phyloP scores from a whole-genome alignment of 1,140 invertebrate species.

The Heliothis virescens region DNA sequence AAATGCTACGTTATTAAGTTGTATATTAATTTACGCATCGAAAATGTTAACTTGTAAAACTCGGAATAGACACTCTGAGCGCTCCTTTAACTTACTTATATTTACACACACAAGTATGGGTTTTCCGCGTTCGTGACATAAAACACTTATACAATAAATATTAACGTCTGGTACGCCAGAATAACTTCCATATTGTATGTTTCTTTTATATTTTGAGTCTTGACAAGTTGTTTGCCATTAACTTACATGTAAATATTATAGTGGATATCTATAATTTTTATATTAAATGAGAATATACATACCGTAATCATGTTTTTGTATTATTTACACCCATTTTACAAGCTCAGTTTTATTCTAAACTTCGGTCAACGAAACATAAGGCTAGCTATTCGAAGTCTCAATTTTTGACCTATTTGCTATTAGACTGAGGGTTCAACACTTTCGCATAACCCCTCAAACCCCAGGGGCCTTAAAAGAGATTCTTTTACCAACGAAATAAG shows the following conservation, averaged over 20 bases:
- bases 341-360: too few relatives aligned
- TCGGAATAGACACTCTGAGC: too few relatives aligned
- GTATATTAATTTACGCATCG: too few relatives aligned
- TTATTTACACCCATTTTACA: slow-evolving; percentile 54
- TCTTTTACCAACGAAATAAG: slow-evolving; percentile 31
- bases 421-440: slow-evolving; percentile 21
- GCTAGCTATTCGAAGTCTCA: too few relatives aligned
- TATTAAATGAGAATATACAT: slow-evolving; percentile 85
- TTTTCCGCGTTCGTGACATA: too few relatives aligned
- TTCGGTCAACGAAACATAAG: too few relatives aligned
- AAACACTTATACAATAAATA: not conserved
- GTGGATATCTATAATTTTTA: slow-evolving; percentile 83
- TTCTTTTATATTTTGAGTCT: slow-evolving; percentile 57
- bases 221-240: slow-evolving; percentile 79
- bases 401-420: slow-evolving; percentile 4
- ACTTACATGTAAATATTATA: slow-evolving; percentile 82
- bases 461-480: slow-evolving; percentile 23
- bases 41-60: too few relatives aligned
- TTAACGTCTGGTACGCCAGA: slow-evolving; percentile 11
- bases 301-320: slow-evolving; percentile 69
- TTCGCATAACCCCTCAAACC: not conserved
- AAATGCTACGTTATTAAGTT: too few relatives aligned
- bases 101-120: too few relatives aligned
- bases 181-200: not conserved
- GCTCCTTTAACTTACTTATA: too few relatives aligned